Evolutionary conservation across 2,113 vertebrate species (phyloP).

Genomic region (Caretta caretta): DNA sequence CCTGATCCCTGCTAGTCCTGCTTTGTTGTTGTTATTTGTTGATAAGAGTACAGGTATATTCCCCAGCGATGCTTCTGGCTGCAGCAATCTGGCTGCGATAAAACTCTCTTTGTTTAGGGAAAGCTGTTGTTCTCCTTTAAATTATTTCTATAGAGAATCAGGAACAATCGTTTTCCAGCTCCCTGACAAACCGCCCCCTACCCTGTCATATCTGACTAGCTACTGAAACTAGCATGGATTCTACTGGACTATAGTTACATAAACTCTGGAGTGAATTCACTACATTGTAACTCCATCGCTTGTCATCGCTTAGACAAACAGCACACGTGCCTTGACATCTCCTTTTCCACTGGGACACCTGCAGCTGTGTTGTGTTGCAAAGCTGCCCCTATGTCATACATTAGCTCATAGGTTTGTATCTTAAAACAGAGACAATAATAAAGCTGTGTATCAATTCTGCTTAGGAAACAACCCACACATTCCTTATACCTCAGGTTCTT

Average conservation of each 20-base stretch:
- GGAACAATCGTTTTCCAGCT: neutral
- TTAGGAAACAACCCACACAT: accelerated
- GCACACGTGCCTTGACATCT: accelerated
- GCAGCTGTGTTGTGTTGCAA: neutral
- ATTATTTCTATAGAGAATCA: neutral
- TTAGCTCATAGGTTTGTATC: neutral
- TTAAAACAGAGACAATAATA: neutral
- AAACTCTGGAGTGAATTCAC: neutral
- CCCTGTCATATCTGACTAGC: neutral
- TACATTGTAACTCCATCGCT: neutral
- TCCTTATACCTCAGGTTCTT: neutral
- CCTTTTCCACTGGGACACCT: neutral
- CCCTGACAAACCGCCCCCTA: neutral
- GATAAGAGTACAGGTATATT: neutral
- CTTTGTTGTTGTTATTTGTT: neutral
- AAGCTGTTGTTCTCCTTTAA: neutral
- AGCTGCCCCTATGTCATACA: neutral
- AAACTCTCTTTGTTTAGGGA: neutral
- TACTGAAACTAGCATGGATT: neutral
- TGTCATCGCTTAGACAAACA: neutral
- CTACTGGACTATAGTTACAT: neutral
- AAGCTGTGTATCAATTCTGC: neutral
- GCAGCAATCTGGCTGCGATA: neutral
- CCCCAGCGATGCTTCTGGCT: neutral
- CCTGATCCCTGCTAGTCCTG: neutral